Percentiles rank a stretch among this genome's conserved stretches.
phyloP scores from a whole-genome alignment of 2,797 vertebrate genomes.

The Sphenopsis melanotis region DNA sequence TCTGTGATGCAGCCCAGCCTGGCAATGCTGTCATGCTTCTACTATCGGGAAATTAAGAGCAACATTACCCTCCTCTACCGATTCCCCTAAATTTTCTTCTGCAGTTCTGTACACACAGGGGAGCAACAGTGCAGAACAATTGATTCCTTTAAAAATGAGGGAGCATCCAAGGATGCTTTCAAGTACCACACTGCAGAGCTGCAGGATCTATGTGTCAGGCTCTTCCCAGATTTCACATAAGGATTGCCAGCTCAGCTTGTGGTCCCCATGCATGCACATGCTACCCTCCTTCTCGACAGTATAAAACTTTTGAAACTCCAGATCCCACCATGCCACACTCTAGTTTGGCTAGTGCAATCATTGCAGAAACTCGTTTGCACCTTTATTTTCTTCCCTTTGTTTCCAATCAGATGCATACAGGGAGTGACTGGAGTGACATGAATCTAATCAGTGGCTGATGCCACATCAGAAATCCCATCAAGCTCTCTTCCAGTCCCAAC shows the following conservation, averaged over 20 bases:
- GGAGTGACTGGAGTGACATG: background rate
- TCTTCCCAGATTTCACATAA: background rate
- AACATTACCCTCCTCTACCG: background rate
- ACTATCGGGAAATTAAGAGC: background rate
- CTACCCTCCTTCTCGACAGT: background rate
- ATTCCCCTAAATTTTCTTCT: background rate
- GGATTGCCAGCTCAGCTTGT: background rate
- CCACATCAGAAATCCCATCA: constrained; percentile 20
- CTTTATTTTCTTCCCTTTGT: constrained; percentile 18
- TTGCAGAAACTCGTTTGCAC: constrained; percentile 4
- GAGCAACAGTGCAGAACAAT: background rate
- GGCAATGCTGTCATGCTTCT: background rate
- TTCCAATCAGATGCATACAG: background rate
- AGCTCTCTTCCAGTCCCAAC: constrained; percentile 21
- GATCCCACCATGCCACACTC: background rate
- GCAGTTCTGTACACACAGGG: background rate
- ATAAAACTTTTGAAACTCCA: background rate
- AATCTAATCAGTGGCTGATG: constrained; percentile 34
- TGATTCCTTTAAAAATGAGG: constrained; percentile 7
- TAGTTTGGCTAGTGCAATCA: background rate
- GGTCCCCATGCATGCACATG: background rate
- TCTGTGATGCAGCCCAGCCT: background rate
- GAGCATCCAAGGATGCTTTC: background rate
- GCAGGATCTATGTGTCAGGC: background rate
- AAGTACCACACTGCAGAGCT: background rate